phyloP scores from a whole-genome alignment of 2,797 vertebrate species.

The Falco biarmicus region DNA sequence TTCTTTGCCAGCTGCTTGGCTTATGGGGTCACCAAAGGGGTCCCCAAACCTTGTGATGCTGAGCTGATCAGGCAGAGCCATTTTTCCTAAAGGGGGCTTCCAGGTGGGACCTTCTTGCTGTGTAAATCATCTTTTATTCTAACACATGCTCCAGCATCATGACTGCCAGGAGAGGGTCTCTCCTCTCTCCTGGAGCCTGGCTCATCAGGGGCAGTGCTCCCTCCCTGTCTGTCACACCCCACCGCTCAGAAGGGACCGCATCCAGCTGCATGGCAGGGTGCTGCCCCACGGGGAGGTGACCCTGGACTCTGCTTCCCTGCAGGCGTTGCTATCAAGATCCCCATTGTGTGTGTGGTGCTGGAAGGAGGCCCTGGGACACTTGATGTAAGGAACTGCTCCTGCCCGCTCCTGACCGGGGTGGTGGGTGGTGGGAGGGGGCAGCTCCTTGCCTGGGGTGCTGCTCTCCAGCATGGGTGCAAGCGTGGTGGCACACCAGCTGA shows the following conservation, averaged over 20 bases:
- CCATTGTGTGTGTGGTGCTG: slow-evolving; percentile 92
- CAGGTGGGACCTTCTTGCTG: not conserved
- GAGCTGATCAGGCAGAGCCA: not conserved
- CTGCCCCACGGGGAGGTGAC: not conserved
- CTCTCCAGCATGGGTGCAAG: accelerated
- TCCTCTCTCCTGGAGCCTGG: not conserved
- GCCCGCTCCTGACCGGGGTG: too few species aligned
- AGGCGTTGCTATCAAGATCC: slow-evolving; percentile 88
- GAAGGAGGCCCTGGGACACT: slow-evolving; percentile 90
- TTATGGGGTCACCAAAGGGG: not conserved
- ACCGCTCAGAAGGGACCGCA: accelerated
- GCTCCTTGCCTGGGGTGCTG: not conserved
- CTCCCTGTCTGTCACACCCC: not conserved
- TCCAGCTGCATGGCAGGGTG: not conserved
- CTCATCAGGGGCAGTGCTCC: not conserved
- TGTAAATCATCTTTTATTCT: not conserved
- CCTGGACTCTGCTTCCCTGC: not conserved
- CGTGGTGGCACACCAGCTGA: not conserved
- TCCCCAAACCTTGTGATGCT: not conserved
- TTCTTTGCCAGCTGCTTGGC: not conserved
- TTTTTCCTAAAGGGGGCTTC: not conserved
- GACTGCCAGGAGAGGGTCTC: not conserved
- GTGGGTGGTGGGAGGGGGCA: not conserved
- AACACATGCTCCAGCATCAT: not conserved
- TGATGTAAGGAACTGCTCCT: slow-evolving; percentile 73